A percentile compares a stretch with the other conserved stretches of the same genome.
phyloP scores from a whole-genome alignment of 2,113 vertebrate species.

The Cryptotis parvus region DNA sequence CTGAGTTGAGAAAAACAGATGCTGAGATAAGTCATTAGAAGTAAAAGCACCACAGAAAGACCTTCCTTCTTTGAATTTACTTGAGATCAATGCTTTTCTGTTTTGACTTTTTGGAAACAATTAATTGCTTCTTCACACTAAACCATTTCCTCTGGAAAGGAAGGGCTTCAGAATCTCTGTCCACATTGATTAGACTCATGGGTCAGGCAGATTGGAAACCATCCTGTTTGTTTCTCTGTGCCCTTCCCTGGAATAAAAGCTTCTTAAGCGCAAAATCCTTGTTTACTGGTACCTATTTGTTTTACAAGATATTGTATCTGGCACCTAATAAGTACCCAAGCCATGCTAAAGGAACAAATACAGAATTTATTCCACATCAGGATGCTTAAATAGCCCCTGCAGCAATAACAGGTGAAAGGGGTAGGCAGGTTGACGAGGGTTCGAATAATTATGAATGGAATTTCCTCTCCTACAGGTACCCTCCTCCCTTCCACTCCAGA shows the following conservation, averaged over 20 bases:
- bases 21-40: not conserved
- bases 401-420: not conserved
- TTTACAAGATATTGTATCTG: not conserved
- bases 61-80: not conserved
- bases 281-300: not conserved
- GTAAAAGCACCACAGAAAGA: not conserved
- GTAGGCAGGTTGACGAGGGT: not conserved
- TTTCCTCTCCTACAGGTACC: not conserved
- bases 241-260: not conserved
- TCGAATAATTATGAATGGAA: not conserved
- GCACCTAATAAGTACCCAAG: not conserved
- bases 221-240: not conserved
- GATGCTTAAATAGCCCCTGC: not conserved
- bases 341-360: not conserved
- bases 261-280: not conserved
- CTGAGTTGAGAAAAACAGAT: not conserved
- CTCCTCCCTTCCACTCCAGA: not conserved
- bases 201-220: not conserved
- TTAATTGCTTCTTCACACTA: not conserved
- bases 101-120: slow-evolving; percentile 17
- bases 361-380: not conserved
- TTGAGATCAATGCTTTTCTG: not conserved
- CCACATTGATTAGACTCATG: not conserved
- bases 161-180: not conserved
- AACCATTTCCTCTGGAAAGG: not conserved